Base-by-base conservation (phyloP, 2,797 vertebrate genomes). In the Halcyon chelicuti region DNA sequence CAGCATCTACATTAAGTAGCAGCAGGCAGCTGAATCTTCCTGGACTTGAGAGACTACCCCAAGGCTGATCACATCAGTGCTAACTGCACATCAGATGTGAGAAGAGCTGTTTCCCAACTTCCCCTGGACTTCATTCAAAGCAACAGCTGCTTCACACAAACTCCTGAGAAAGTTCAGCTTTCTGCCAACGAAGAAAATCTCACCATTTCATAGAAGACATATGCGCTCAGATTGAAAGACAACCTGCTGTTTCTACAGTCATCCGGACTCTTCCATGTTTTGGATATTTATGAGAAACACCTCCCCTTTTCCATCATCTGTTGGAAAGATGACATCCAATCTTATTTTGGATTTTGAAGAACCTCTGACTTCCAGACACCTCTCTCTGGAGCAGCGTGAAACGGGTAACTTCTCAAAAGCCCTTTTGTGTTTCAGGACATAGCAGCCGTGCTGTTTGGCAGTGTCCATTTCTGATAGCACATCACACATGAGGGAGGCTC, bases 81-180 rank as follows among this genome's bases (percentile, higher is more conserved):
- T 74, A 96, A 82, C 47, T 77, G 86, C 88, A 84, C 91, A 83
- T 93, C 57, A 75, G 67, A 79, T 87, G 81, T 74, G 74, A 94
- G 84, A 94, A 85, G 31, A 87, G 63, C 80, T 93, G 93, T 92
- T 93, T 65, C 78, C 90, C 92, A 79, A 74, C 90, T 96, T 92
- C 74, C 88, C 72, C 74, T 93, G 95, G 92, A 92, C 86, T 87
- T 87, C 60, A 42, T 79, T 96, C 93, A 96, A 93, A 95, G 88
- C 94, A 96, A 91, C 94, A 92, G 91, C 93, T 97, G 94, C 86
- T 60, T 88, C 86, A 93, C 54, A 80, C 75, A 90, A 90, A 85
- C 83, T 93, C 83, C 71, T 85, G 67, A 90, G 75, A 91, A 94
- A 96, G 80, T 80, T 94, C 49, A 76, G 44, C 71, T 88, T 92